Conservation (phyloP, 1,140 invertebrate genomes). For the Meloidogyne floridensis region DNA sequence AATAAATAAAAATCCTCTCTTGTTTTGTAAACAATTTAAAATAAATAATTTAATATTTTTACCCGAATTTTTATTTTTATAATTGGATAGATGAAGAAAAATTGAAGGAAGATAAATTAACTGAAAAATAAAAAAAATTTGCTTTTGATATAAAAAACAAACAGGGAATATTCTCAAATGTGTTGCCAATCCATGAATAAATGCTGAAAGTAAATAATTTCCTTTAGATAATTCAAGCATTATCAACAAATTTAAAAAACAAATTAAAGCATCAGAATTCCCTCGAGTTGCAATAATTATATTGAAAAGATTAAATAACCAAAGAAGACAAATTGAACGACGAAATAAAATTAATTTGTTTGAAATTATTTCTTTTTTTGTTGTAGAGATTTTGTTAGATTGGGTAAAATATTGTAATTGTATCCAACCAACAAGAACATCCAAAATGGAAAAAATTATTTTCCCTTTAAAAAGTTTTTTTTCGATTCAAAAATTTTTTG, state of each 20-base stretch:
- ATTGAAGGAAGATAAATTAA: slow-evolving; percentile 42
- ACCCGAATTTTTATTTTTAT: background rate
- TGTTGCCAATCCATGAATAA: slow-evolving; percentile 81
- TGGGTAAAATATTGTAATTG: slow-evolving; percentile 69
- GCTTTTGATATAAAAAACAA: slow-evolving; percentile 73
- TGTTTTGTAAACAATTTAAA: slow-evolving; percentile 47
- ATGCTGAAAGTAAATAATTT: slow-evolving; percentile 70
- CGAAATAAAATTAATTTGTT: background rate
- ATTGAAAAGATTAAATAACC: slow-evolving; percentile 92
- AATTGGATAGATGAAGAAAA: slow-evolving; percentile 31
- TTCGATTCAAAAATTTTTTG: slow-evolving; percentile 4
- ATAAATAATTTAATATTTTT: slow-evolving; percentile 28
- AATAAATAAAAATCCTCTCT: slow-evolving; percentile 67
- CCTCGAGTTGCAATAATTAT: slow-evolving; percentile 89
- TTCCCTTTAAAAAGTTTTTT: slow-evolving; percentile 77
- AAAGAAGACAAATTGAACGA: slow-evolving; percentile 72
- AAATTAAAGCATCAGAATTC: slow-evolving; percentile 87
- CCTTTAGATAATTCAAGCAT: slow-evolving; percentile 74
- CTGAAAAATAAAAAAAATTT: slow-evolving; percentile 71
- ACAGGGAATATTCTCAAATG: slow-evolving; percentile 92
- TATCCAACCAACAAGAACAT: slow-evolving; percentile 77
- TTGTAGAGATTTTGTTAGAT: background rate
- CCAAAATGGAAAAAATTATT: slow-evolving; percentile 82
- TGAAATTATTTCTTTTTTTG: background rate
- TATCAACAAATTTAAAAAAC: slow-evolving; percentile 79